Conservation (phyloP, 2,888 invertebrate species). For the Branchinecta sandiegonensis region DNA sequence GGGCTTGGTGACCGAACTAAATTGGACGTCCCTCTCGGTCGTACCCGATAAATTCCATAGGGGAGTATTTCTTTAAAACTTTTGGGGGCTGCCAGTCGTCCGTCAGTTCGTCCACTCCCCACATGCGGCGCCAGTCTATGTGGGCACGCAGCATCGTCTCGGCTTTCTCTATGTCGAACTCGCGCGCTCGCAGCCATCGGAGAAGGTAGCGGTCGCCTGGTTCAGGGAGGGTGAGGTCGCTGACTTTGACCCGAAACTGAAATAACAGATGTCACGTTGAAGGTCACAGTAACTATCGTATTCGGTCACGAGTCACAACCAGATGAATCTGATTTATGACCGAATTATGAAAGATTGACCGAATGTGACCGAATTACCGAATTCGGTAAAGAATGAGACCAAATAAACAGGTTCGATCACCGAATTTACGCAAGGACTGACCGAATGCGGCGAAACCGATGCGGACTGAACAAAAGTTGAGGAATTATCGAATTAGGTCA, state of each 20-base stretch:
- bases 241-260: neutral
- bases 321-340: too few species aligned
- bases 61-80: neutral
- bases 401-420: too few species aligned
- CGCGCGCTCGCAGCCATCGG: neutral
- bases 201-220: neutral
- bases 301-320: too few species aligned
- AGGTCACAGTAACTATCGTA: too few species aligned
- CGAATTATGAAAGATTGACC: too few species aligned
- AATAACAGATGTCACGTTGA: neutral
- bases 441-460: too few species aligned
- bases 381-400: too few species aligned
- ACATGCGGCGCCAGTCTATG: neutral
- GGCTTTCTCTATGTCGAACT: neutral
- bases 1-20: neutral
- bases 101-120: neutral
- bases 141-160: neutral
- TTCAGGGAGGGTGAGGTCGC: neutral
- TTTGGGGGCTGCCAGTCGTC: neutral
- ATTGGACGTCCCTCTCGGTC: neutral
- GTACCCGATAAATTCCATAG: neutral
- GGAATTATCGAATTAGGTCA: too few species aligned
- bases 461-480: too few species aligned
- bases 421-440: too few species aligned
- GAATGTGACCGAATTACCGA: too few species aligned